Evolutionary conservation across 2,888 invertebrate species (phyloP), one percentile per base, ranked within the genome.

Genomic region (Andrena minutula): DNA sequence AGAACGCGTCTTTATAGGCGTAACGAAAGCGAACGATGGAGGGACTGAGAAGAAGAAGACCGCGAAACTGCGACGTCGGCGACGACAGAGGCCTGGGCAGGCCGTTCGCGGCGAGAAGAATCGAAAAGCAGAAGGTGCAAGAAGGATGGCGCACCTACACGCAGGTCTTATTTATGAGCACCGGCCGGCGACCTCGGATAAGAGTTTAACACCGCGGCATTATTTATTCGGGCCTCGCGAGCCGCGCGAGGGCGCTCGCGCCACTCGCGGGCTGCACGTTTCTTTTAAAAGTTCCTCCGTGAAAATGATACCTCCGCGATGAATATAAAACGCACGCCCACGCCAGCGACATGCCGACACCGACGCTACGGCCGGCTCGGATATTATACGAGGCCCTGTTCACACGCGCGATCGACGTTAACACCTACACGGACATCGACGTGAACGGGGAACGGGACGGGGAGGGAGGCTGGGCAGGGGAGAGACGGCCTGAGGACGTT

Each of bases 311-410:
- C 93, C 92, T 91, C 84, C 88, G 88, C 88, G 91, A 92, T 91
- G 93, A 92, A 92, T 93, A 93, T 92, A 93, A 93, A 93, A 93
- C 92, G 92, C 91, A 90, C 93, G 93, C 93, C 93, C 91, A 92
- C 92, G 92, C 91, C 81, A 79, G 87, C 90, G 89, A 89, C 91
- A 90, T 88, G 90, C 86, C 89, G 88, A 89, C 91, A 89, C 88
- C 87, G 89, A 83, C 78, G 75, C 84, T 79, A 63, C 69, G 79
- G 58, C 71, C 87, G 75, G 28, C 88, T 85, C 80, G 83, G 86
- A 86, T 86, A 86, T 86, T 86, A 86, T 86, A 86, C 78, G 86
- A 86, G 86, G 85, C 79, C 86, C 79, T 86, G 76, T 79, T 78
- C 87, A 79, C 83, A 79, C 87, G 71, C 84, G 84, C 81, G 82